Base-by-base conservation (phyloP, 1,140 invertebrate species). In the Eupeodes corollae region DNA sequence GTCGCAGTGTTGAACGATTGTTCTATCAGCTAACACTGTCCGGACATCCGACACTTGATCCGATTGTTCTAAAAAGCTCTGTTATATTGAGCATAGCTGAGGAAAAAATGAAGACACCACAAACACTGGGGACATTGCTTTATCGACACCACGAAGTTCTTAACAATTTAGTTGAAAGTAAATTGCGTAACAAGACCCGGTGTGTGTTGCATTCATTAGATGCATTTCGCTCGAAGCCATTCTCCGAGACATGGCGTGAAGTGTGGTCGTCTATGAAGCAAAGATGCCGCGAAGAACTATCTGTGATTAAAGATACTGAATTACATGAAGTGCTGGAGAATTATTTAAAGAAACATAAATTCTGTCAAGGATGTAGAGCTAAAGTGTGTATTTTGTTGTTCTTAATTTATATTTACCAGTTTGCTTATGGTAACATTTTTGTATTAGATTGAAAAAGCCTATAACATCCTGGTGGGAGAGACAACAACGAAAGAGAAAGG, bases 261-360 rank as follows among this genome's bases (percentile, higher is more conserved):
- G 82, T 89, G 1, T 95, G 91, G 91, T 84, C 91, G 50, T 82
- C 82, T 44, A 87, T 95, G 85, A 79, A 84, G 38, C 68, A 78
- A 18, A 80, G 84, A 38, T 93, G 90, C 57, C 75, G 83, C 45
- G 84, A 88, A 60, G 85, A 92, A 69, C 79, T 93, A 41, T 83
- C 88, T 33, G 77, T 91, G 13, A 84, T 95, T 47, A 86, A 92
- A 64, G 80, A 82, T 47, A 79, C 85, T 58, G 83, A 80, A 48
- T 69, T 95, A 46, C 79, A 89, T 54, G 79, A 82, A 47, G 92
- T 89, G 11, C 73, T 94, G 5, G 88, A 93, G 56, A 86, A 80
- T 49, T 95, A 94, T 71, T 73, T 95, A 33, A 77, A 83, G 47
- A 94, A 94, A 73, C 90, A 95, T 67, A 82, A 90, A 59, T 94